Evolutionary conservation across 2,113 vertebrate genomes (phyloP).

Genomic region (Cheilinus undulatus): DNA sequence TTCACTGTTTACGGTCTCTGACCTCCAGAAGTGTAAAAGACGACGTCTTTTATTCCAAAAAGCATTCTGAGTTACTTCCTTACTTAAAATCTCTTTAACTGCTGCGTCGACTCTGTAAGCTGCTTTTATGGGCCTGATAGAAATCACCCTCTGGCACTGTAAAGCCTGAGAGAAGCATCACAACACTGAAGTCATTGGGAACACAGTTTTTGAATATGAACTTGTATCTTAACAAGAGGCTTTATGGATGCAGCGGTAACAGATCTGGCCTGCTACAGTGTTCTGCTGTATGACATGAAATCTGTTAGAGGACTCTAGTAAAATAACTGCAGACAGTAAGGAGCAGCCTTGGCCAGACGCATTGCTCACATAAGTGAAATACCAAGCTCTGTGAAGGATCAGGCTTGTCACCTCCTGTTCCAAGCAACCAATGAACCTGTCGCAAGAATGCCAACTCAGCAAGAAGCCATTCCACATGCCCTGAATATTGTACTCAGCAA

Average conservation of each 20-base stretch:
- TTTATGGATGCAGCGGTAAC: conserved; percentile 44
- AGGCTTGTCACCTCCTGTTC: conserved; percentile 48
- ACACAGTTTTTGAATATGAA: conserved; percentile 18
- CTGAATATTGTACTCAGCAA: conserved; percentile 60
- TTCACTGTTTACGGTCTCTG: not conserved
- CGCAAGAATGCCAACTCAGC: conserved; percentile 59
- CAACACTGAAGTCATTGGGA: not conserved
- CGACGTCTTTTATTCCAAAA: conserved; percentile 9
- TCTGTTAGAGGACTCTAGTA: conserved; percentile 19
- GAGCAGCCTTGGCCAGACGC: conserved; percentile 25
- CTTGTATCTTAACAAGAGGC: conserved; percentile 36
- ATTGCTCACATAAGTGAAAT: conserved; percentile 44
- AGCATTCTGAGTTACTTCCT: conserved; percentile 12
- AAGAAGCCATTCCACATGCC: conserved; percentile 28
- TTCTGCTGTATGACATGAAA: conserved; percentile 20
- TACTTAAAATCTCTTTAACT: conserved; percentile 26
- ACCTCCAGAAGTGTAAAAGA: not conserved
- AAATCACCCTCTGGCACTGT: conserved; percentile 29
- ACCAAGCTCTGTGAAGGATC: conserved; percentile 45
- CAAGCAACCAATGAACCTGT: conserved; percentile 53
- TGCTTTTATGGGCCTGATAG: conserved; percentile 38
- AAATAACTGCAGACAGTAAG: conserved; percentile 33
- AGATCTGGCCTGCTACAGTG: conserved; percentile 20
- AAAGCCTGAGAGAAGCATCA: conserved; percentile 20
- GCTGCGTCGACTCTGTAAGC: conserved; percentile 33